Percentiles rank a stretch among this genome's conserved stretches.
Conservation (phyloP, 2,888 invertebrate species). For the Liopterus haemorrhoidalis region DNA sequence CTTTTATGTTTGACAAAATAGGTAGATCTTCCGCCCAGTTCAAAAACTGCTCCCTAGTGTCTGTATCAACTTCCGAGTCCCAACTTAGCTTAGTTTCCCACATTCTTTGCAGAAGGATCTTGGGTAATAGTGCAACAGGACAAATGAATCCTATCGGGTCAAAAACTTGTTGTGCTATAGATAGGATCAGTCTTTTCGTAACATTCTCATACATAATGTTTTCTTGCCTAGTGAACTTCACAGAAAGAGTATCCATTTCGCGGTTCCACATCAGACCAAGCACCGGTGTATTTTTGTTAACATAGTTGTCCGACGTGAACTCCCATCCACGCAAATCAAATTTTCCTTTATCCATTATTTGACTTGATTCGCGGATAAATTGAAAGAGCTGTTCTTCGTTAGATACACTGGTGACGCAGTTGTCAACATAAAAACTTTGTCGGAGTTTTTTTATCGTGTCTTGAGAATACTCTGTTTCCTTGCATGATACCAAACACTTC, state of each 20-base stretch:
- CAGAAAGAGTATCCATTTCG: background rate
- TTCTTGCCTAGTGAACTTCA: conserved; percentile 17
- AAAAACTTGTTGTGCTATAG: conserved; percentile 27
- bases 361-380: background rate
- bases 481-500: background rate
- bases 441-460: no score
- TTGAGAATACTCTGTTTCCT: no score
- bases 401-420: conserved; percentile 23
- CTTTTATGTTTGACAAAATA: background rate
- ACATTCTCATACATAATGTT: conserved; percentile 3
- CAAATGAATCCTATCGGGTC: conserved; percentile 31
- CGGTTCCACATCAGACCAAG: conserved; percentile 5
- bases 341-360: background rate
- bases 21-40: conserved; percentile 19
- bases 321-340: conserved; percentile 6
- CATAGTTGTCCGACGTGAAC: background rate
- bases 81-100: conserved; percentile 27
- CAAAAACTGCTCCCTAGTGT: conserved; percentile 25
- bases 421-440: conserved; percentile 31
- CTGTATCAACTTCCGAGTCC: conserved; percentile 12
- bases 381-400: background rate
- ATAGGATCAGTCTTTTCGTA: conserved; percentile 16
- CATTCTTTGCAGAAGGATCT: conserved; percentile 28
- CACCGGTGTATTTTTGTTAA: conserved; percentile 1
- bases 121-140: conserved; percentile 27